These are phyloP conservation scores for Laupala kohalensis DNA, from an alignment of 1,140 invertebrate genomes.

Conservation along the genomic window DNA sequence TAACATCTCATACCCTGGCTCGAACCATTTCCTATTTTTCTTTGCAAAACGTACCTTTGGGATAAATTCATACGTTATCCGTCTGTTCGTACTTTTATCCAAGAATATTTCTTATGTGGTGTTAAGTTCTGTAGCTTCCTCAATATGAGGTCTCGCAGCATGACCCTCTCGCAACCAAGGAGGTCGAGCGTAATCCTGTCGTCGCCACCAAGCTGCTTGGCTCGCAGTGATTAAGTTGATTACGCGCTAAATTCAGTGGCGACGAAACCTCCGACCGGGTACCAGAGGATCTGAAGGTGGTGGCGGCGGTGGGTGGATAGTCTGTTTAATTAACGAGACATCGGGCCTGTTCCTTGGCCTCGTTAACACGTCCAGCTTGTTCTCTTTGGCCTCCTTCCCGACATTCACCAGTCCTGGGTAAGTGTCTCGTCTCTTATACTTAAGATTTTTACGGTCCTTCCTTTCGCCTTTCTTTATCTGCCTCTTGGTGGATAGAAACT, in stretches of 20 bases:
- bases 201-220: background rate
- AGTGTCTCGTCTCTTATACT: background rate
- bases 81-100: no score
- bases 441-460: background rate
- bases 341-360: background rate
- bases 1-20: no score
- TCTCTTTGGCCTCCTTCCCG: background rate
- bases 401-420: no score
- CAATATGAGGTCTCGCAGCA: no score
- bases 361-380: background rate
- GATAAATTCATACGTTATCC: no score
- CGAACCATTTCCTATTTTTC: no score
- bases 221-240: background rate
- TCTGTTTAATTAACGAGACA: background rate
- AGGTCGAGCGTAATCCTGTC: background rate
- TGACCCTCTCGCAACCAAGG: background rate
- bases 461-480: background rate
- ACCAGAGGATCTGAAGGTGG: background rate
- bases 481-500: no score
- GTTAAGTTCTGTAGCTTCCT: no score
- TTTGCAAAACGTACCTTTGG: no score
- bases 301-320: background rate
- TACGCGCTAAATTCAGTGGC: background rate
- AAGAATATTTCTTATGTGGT: no score
- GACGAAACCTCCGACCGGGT: background rate